Base-by-base conservation (phyloP, 1,140 invertebrate genomes). In the Zophobas morio region DNA sequence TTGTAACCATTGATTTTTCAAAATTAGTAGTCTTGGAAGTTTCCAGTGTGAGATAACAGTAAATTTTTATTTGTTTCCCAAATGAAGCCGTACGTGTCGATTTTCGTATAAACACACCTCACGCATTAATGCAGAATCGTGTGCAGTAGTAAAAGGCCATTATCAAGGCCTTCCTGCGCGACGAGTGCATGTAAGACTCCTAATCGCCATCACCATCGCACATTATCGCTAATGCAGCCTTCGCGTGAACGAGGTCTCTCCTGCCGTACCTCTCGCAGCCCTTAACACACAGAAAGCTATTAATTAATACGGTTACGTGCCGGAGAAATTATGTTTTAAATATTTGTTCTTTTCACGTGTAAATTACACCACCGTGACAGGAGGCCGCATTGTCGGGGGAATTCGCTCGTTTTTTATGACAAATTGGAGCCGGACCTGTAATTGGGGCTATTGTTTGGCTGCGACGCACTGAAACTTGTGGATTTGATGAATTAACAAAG, bases 151-250 rank as follows among this genome's bases (percentile, higher is more conserved):
- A 79, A 79, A 79, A 79, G 74, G 54, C 74, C 76, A 75, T 79
- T 76, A 79, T 75, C 71, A 71, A 79, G 72, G 72, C 70, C 57
- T 76, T 76, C 71, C 71, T 74, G 72, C 70, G 70, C 63, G 66
- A 56, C 46, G 53, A 73, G 57, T 75, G 70, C 74, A 79, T 75
- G 71, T 72, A 74, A 76, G 75, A 76, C 75, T 76, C 60, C 79
- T 82, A 82, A 82, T 82, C 81, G 79, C 46, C 74, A 74, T 74
- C 81, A 79, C 75, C 75, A 79, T 79, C 81, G 79, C 75, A 78
- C 79, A 82, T 82, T 82, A 82, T 77, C 70, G 72, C 81, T 82
- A 82, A 82, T 82, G 81, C 76, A 75, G 70, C 56, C 47, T 78
- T 82, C 60, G 81, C 81, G 81, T 82, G 81, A 78, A 76, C 74